Conservation (phyloP, 37 sponge, comb jelly and placozoan genomes). For the Diacarnus erythraeanus region DNA sequence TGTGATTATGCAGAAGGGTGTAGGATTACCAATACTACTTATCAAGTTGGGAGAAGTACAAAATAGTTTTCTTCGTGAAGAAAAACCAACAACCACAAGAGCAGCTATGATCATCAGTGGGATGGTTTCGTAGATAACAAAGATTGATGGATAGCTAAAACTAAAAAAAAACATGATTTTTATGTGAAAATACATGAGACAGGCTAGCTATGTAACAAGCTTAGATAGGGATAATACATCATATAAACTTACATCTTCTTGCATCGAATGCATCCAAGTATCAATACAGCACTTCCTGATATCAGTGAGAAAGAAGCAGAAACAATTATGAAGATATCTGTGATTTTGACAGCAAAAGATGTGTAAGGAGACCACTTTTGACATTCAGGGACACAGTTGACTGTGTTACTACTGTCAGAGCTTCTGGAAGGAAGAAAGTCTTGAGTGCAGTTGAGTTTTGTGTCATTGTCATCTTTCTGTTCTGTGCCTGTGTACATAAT, state of each 20-base stretch:
- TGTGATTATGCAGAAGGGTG: constrained; percentile 32
- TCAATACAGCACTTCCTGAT: constrained; percentile 14
- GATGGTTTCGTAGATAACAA: constrained; percentile 34
- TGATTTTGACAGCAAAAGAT: neutral
- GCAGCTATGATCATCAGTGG: constrained; percentile 17
- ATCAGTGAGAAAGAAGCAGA: constrained; percentile 7
- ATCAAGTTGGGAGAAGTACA: constrained; percentile 19
- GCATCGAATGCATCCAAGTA: constrained; percentile 25
- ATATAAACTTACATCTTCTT: constrained; percentile 41
- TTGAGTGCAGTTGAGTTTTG: neutral
- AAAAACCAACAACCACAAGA: constrained; percentile 22
- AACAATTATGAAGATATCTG: neutral
- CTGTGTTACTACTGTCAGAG: neutral
- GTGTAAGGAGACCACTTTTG: constrained; percentile 2
- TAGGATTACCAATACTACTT: constrained; percentile 12
- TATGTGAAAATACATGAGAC: neutral
- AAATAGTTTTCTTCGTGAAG: constrained; percentile 13
- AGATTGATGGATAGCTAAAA: constrained; percentile 17
- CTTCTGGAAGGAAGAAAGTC: neutral
- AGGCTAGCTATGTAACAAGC: neutral
- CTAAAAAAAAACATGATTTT: no score
- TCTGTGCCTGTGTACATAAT: no score
- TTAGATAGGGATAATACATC: neutral
- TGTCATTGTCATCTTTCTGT: neutral
- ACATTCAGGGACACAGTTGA: constrained; percentile 17